These are phyloP conservation scores for Ceratitis capitata DNA, from an alignment of 1,140 invertebrate genomes.

Conservation along the genomic window DNA sequence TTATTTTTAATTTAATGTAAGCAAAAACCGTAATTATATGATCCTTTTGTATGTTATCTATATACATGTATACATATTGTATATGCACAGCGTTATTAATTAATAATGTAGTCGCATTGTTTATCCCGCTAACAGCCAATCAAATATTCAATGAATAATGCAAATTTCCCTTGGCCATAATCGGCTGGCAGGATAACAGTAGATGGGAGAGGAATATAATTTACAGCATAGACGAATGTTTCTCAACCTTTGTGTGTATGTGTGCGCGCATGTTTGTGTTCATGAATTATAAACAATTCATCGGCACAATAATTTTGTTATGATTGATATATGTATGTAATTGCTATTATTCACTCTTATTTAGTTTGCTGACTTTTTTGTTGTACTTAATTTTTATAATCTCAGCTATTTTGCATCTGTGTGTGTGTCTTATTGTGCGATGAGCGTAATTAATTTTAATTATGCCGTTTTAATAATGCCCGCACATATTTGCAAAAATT, in stretches of 20 bases:
- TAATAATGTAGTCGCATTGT: background rate
- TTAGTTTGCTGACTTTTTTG: background rate
- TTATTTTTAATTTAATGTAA: no score
- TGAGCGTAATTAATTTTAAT: background rate
- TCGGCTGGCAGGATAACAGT: background rate
- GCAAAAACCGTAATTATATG: no score
- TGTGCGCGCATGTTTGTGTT: background rate
- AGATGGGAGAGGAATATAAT: background rate
- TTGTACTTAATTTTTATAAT: background rate
- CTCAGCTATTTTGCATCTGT: background rate
- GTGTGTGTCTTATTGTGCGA: background rate
- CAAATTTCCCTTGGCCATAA: background rate
- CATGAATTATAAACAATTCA: background rate
- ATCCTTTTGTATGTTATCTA: no score
- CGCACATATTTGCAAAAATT: background rate
- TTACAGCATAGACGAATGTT: no score
- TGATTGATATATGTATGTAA: background rate
- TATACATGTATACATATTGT: no score
- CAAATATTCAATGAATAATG: conserved; percentile 13
- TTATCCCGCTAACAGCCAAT: background rate
- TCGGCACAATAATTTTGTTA: background rate
- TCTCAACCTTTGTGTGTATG: no score
- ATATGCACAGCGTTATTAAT: background rate
- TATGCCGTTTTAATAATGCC: background rate
- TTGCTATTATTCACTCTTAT: background rate